Evolutionary conservation across 2,888 invertebrate genomes (phyloP).

Genomic region (Agrotis clavis): DNA sequence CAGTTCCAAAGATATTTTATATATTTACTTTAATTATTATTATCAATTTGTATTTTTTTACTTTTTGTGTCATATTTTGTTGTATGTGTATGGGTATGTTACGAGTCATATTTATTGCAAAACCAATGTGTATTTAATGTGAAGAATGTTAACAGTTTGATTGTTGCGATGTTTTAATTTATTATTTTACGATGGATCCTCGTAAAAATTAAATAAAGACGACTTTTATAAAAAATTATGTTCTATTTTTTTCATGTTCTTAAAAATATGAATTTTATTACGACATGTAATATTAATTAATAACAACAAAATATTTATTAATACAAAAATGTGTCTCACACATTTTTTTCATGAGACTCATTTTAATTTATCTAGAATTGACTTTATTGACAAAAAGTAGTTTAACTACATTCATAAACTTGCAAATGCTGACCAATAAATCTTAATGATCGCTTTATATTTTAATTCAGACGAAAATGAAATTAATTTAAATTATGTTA

Average conservation of each 20-base stretch:
- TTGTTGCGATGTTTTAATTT: slow-evolving; percentile 71
- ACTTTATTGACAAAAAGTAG: too few species aligned
- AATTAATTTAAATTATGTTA: too few species aligned
- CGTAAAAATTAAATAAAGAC: slow-evolving; percentile 76
- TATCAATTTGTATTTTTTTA: slow-evolving; percentile 63
- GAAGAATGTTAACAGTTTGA: slow-evolving; percentile 66
- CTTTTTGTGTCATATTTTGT: slow-evolving; percentile 71
- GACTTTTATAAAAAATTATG: slow-evolving; percentile 53
- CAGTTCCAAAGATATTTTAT: slow-evolving; percentile 86
- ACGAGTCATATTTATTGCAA: slow-evolving; percentile 82
- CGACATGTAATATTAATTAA: too few species aligned
- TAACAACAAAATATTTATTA: too few species aligned
- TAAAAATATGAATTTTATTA: background rate
- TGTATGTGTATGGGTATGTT: slow-evolving; percentile 76
- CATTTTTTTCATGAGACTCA: too few species aligned
- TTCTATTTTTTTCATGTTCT: slow-evolving; percentile 24
- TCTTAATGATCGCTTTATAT: too few species aligned
- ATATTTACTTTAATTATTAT: slow-evolving; percentile 50
- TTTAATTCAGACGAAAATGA: too few species aligned
- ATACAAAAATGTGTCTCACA: too few species aligned
- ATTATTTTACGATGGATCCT: slow-evolving; percentile 81
- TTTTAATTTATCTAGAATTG: too few species aligned
- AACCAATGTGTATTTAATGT: slow-evolving; percentile 66
- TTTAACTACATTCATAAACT: too few species aligned
- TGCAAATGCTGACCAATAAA: too few species aligned